phyloP scores from a whole-genome alignment of 2,888 invertebrate genomes.

The Agrochola litura region DNA sequence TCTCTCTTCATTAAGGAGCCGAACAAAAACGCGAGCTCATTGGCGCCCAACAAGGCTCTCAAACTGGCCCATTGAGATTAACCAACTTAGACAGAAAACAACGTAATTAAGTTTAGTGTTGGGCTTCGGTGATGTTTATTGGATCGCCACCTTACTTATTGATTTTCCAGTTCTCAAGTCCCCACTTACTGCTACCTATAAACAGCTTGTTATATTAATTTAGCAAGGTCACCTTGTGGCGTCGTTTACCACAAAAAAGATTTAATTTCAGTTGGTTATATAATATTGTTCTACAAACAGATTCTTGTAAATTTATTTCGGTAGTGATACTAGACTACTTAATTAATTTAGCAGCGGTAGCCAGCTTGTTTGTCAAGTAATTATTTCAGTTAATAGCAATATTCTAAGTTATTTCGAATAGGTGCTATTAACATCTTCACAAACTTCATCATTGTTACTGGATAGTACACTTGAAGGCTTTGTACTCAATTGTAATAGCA shows the following conservation, averaged over 20 bases:
- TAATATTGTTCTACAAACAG: conserved; percentile 22
- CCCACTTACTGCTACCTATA: conserved; percentile 18
- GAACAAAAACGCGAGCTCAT: conserved; percentile 73
- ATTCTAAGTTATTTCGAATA: conserved; percentile 36
- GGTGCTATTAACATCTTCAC: conserved; percentile 23
- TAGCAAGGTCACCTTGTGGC: not conserved
- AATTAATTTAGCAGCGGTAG: conserved; percentile 43
- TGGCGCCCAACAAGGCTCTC: conserved; percentile 67
- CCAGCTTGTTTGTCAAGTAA: conserved; percentile 49
- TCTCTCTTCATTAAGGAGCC: conserved; percentile 69
- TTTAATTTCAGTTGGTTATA: conserved; percentile 14
- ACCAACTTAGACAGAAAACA: conserved; percentile 79
- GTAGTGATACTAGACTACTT: conserved; percentile 35
- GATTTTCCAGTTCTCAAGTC: conserved; percentile 64
- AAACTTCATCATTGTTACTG: conserved; percentile 18
- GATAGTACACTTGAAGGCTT: conserved; percentile 30
- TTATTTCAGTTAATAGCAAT: conserved; percentile 42
- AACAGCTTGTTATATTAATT: conserved; percentile 32
- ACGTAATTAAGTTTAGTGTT: conserved; percentile 79
- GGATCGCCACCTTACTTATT: conserved; percentile 71
- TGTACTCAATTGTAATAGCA: conserved; percentile 30
- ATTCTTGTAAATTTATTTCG: conserved; percentile 45
- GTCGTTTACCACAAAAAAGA: conserved; percentile 10
- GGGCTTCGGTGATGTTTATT: conserved; percentile 73
- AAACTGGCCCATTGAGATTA: conserved; percentile 80